Evolutionary conservation across 2,797 vertebrate genomes (phyloP), one percentile per base, ranked within the genome.

Genomic region (Coregonus suidteri): DNA sequence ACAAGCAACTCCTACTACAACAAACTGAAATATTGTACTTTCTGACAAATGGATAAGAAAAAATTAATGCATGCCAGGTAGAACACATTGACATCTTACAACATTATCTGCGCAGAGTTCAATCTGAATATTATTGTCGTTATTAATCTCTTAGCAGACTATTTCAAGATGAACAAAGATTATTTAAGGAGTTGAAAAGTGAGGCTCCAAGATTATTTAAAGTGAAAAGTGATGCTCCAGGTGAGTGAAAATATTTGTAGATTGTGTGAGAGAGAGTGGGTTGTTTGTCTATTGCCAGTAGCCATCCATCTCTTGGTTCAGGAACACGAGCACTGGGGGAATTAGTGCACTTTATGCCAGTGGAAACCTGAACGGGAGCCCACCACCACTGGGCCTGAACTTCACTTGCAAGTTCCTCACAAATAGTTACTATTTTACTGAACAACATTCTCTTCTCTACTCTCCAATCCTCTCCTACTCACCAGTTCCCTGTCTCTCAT

Each of bases 351-450:
- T 1, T 71, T 9, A n/a, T 71, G 70, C 70, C 70, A 71, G 20
- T 71, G 51, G 25, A 30, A 71, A 71, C 47, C 47, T 71, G 69
- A 71, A 25, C 69, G 4, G 3, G 4, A 25, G 70, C 41, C 69
- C 69, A 71, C 41, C 41, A 51, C 41, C 37, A 52, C 6, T 4
- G 4, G 3, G 47, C 20, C 70, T 30, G 11, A 53, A 25, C 47
- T 41, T 35, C 34, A 69, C 67, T 69, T 35, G 25, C 62, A 30
- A 65, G 25, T 47, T 35, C 11, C 35, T 18, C 5, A 69, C 67
- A 69, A 41, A 69, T 31, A 67, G 14, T 69, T 41, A 68, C 66
- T 14, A 68, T 68, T 68, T 37, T 4, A 34, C 66, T 68, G 31
- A 30, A 69, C 34, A 69, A 31, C 67, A 35, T 35, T 68, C 66